These are phyloP conservation scores for Dasysyrphus albostriatus DNA, from an alignment of 2,888 invertebrate species.

Conservation along the genomic window DNA sequence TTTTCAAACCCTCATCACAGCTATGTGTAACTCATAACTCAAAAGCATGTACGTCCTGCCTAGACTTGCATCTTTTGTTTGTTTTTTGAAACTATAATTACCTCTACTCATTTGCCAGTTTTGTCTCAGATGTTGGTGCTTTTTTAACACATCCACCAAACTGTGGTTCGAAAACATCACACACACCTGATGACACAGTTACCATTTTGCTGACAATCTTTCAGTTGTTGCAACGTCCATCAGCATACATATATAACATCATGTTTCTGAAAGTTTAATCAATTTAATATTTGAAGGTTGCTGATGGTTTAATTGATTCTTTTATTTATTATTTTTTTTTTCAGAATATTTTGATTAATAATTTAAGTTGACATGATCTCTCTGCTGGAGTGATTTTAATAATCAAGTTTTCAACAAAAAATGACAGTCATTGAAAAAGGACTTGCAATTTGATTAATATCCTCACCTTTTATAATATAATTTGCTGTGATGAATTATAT, in stretches of 20 bases:
- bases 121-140: neutral
- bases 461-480: neutral
- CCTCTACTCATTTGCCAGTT: neutral
- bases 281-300: neutral
- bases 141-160: slow-evolving; percentile 3
- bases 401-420: neutral
- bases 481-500: neutral
- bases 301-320: neutral
- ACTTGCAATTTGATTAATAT: neutral
- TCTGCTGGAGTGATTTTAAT: neutral
- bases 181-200: slow-evolving; percentile 1
- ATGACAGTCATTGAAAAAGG: neutral
- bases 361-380: neutral
- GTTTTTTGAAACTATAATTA: too few relatives aligned
- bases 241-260: neutral
- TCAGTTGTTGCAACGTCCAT: neutral
- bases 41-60: too few relatives aligned
- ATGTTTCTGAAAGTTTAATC: neutral
- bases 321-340: neutral
- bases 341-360: neutral
- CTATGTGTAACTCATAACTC: too few relatives aligned
- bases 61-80: too few relatives aligned
- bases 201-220: neutral
- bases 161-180: neutral
- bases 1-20: too few relatives aligned